phyloP scores from a whole-genome alignment of 2,888 invertebrate genomes.

The Thymelicus acteon region DNA sequence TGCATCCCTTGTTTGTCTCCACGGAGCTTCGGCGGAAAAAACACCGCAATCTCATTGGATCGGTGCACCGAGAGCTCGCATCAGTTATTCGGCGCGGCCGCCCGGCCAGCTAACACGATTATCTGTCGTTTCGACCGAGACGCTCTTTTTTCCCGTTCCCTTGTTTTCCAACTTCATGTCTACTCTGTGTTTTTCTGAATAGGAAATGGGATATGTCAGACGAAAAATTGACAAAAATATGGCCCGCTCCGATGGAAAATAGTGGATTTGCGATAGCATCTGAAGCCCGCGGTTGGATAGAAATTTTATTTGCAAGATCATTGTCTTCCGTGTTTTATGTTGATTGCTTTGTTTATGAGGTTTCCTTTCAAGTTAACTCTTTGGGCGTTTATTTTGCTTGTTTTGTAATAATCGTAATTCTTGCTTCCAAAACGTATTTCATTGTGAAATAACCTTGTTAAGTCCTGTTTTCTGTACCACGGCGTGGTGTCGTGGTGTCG shows the following conservation, averaged over 20 bases:
- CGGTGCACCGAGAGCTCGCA: constrained; percentile 74
- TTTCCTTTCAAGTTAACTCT: neutral
- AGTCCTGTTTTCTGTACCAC: constrained; percentile 30
- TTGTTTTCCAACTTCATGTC: constrained; percentile 83
- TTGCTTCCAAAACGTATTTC: constrained; percentile 21
- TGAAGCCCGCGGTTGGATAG: constrained; percentile 61
- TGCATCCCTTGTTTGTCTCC: constrained; percentile 84
- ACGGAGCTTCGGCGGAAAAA: constrained; percentile 75
- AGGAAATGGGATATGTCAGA: constrained; percentile 83
- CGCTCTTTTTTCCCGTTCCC: constrained; percentile 80
- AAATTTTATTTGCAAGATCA: constrained; percentile 71
- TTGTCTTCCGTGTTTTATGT: constrained; percentile 63
- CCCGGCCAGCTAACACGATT: constrained; percentile 79
- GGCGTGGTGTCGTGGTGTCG: constrained; percentile 23
- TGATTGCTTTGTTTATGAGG: constrained; percentile 47
- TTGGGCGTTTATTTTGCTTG: constrained; percentile 5
- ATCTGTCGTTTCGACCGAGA: constrained; percentile 81
- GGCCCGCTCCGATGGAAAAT: constrained; percentile 76
- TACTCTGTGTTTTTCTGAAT: constrained; percentile 82
- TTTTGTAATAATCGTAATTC: constrained; percentile 10
- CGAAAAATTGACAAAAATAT: constrained; percentile 84
- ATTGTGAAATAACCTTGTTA: constrained; percentile 35
- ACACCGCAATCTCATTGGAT: constrained; percentile 82
- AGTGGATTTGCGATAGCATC: constrained; percentile 81
- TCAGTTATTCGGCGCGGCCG: constrained; percentile 80